Evolutionary conservation across 2,113 vertebrate species (phyloP).

Genomic region (Otocyon megalotis): DNA sequence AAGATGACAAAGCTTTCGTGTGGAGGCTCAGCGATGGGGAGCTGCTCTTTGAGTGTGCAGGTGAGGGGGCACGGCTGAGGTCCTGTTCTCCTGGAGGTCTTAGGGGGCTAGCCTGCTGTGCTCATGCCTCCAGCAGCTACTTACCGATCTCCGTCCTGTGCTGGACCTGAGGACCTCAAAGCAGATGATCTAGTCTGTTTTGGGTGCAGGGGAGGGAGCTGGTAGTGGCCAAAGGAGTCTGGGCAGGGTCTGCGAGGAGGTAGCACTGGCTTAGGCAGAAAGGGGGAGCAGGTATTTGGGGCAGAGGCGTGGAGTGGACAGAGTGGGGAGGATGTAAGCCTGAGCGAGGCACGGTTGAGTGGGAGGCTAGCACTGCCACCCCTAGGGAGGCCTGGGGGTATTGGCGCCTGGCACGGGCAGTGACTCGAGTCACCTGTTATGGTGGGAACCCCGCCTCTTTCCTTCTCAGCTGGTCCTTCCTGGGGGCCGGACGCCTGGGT

Average conservation of each 20-base stretch:
- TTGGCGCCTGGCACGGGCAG: background rate
- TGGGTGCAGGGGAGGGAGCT: background rate
- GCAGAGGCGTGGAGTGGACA: background rate
- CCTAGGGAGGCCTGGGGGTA: background rate
- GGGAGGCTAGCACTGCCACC: background rate
- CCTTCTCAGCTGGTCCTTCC: background rate
- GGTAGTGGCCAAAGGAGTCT: background rate
- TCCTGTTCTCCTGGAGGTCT: background rate
- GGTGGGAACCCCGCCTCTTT: background rate
- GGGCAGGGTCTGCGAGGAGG: background rate
- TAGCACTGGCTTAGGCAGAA: background rate
- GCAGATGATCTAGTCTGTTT: background rate
- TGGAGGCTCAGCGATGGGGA: conserved; percentile 95
- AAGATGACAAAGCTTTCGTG: conserved; percentile 96
- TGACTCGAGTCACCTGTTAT: background rate
- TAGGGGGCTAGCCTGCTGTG: background rate
- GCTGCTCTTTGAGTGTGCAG: conserved; percentile 94
- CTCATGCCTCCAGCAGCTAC: background rate
- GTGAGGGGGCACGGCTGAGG: conserved; percentile 82
- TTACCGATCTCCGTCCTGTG: background rate
- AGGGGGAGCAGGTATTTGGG: background rate
- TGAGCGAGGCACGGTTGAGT: background rate
- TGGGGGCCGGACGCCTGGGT: background rate
- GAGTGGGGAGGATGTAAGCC: background rate
- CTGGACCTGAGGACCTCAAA: background rate